Conservation (phyloP, 2,888 invertebrate genomes). For the Sphaeridia pumilis region DNA sequence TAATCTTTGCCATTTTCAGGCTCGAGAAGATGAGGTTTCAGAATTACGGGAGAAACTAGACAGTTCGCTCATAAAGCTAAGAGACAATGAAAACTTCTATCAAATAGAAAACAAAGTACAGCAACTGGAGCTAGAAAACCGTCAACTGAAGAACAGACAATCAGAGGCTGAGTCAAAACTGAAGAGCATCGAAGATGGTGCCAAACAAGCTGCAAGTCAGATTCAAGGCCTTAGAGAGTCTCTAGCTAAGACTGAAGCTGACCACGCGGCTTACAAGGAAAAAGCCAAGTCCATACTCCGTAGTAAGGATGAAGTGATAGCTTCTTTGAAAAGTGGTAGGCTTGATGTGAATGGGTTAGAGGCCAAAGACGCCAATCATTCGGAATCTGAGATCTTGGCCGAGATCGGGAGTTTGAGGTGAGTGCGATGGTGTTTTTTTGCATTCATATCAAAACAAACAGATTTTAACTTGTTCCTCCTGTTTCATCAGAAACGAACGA, state of each 20-base stretch:
- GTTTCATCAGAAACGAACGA: constrained; percentile 43
- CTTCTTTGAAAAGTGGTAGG: constrained; percentile 43
- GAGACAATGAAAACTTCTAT: constrained; percentile 25
- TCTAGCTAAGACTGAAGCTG: constrained; percentile 38
- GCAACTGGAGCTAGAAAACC: constrained; percentile 28
- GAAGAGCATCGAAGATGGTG: constrained; percentile 11
- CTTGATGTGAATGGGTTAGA: background rate
- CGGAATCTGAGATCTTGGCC: constrained; percentile 22
- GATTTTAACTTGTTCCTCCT: background rate
- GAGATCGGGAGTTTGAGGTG: constrained; percentile 32
- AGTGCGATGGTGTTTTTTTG: background rate
- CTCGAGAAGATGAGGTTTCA: constrained; percentile 23
- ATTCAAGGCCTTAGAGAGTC: constrained; percentile 23
- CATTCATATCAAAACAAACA: background rate
- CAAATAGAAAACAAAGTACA: constrained; percentile 25
- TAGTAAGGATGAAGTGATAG: constrained; percentile 62
- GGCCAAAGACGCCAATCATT: background rate
- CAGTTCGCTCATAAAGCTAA: constrained; percentile 28
- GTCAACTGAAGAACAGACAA: constrained; percentile 19
- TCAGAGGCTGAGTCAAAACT: constrained; percentile 17
- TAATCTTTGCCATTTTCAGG: too few species aligned
- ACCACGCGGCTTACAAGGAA: constrained; percentile 63
- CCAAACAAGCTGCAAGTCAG: constrained; percentile 20
- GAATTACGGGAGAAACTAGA: constrained; percentile 21
- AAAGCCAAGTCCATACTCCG: constrained; percentile 64